Percentiles rank a stretch among this genome's conserved stretches.
phyloP scores from a whole-genome alignment of 1,140 invertebrate genomes.

The Drosophila saltans region DNA sequence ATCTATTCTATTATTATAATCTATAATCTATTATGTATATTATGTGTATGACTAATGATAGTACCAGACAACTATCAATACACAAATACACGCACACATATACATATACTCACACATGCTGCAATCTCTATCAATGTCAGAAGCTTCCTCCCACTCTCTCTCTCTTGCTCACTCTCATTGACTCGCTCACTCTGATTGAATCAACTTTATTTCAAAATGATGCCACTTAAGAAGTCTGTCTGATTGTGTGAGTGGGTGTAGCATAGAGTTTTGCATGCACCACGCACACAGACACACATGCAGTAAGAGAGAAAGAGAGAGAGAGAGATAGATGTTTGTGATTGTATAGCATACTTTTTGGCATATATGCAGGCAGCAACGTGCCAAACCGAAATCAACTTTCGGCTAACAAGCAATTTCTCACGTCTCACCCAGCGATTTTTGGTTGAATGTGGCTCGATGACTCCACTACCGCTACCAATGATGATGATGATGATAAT shows the following conservation, averaged over 20 bases:
- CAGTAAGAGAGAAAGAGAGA: background rate
- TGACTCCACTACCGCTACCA: conserved; percentile 5
- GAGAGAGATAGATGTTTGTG: background rate
- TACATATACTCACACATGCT: conserved; percentile 27
- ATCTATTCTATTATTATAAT: no score
- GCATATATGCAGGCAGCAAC: conserved; percentile 50
- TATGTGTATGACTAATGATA: no score
- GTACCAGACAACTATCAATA: background rate
- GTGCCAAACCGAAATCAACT: conserved; percentile 76
- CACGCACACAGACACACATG: conserved; percentile 16
- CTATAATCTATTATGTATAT: background rate
- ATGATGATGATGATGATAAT: conserved; percentile 17
- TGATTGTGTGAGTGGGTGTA: conserved; percentile 15
- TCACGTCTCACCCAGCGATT: conserved; percentile 71
- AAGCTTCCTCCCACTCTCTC: conserved; percentile 31
- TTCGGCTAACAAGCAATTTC: conserved; percentile 79
- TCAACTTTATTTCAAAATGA: conserved; percentile 82
- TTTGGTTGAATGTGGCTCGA: conserved; percentile 36
- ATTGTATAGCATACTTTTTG: conserved; percentile 74
- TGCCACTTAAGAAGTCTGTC: conserved; percentile 65
- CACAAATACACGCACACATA: conserved; percentile 40
- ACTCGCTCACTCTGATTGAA: conserved; percentile 61
- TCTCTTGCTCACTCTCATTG: background rate
- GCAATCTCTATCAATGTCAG: conserved; percentile 32
- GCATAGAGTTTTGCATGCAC: conserved; percentile 54